A percentile compares a stretch with the other conserved stretches of the same genome.
phyloP scores from a whole-genome alignment of 2,113 vertebrate species.

The Prietella phreatophila region DNA sequence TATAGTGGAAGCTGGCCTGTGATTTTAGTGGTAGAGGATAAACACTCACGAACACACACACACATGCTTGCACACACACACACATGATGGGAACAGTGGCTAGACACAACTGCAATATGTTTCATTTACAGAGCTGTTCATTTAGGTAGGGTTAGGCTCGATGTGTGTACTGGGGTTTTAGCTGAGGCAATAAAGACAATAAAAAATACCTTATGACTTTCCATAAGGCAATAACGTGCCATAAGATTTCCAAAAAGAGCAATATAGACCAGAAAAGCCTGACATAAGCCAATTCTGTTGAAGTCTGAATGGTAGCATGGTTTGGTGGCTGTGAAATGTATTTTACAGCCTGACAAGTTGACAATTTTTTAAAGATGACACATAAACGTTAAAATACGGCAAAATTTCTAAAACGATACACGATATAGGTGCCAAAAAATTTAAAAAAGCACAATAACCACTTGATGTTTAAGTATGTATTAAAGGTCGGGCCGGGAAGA shows the following conservation, averaged over 20 bases:
- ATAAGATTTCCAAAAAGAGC: constrained; percentile 43
- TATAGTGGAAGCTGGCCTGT: constrained; percentile 57
- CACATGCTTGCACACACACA: constrained; percentile 1
- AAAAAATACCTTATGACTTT: constrained; percentile 48
- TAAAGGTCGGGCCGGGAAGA: neutral
- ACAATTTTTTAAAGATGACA: constrained; percentile 1
- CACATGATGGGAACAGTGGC: constrained; percentile 31
- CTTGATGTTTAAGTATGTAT: neutral
- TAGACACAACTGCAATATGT: constrained; percentile 42
- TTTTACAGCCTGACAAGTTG: neutral
- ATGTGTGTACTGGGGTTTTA: constrained; percentile 42
- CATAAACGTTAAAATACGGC: neutral
- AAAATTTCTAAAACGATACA: neutral
- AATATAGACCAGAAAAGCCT: constrained; percentile 32
- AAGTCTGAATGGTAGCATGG: neutral
- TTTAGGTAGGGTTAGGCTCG: constrained; percentile 29
- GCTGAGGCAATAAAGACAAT: constrained; percentile 46
- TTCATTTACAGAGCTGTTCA: constrained; percentile 46
- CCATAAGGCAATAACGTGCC: constrained; percentile 40
- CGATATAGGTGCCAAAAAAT: neutral
- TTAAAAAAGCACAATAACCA: neutral
- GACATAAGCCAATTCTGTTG: constrained; percentile 15
- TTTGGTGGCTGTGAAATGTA: neutral
- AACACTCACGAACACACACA: constrained; percentile 25
- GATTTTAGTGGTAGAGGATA: constrained; percentile 54